Percentiles rank a stretch among this genome's conserved stretches.
phyloP scores from a whole-genome alignment of 1,140 invertebrate genomes.

The Trinorchestia longiramus region DNA sequence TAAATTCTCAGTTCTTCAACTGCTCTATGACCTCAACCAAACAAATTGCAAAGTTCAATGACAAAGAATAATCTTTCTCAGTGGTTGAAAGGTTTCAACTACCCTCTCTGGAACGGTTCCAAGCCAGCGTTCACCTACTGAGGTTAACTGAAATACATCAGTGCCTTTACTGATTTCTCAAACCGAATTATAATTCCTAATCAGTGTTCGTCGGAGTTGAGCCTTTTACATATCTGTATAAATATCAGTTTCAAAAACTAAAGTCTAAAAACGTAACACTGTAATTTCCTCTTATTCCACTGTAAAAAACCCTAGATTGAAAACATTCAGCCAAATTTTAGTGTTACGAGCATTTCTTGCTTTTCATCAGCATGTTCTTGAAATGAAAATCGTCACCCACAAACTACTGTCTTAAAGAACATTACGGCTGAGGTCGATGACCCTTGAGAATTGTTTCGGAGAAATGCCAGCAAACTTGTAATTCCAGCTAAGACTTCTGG shows the following conservation, averaged over 20 bases:
- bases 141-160: too few species aligned
- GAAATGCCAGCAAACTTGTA: background rate
- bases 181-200: too few species aligned
- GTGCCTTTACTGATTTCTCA: too few species aligned
- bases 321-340: background rate
- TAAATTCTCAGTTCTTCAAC: too few species aligned
- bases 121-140: too few species aligned
- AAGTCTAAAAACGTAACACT: background rate
- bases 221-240: background rate
- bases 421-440: background rate
- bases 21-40: too few species aligned
- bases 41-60: too few species aligned
- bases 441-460: background rate
- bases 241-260: background rate
- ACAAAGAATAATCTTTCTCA: too few species aligned
- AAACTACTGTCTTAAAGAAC: background rate
- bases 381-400: background rate
- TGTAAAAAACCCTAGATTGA: background rate
- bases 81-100: too few species aligned
- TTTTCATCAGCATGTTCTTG: background rate
- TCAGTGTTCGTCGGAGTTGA: too few species aligned
- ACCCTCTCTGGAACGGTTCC: too few species aligned
- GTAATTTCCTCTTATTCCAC: background rate
- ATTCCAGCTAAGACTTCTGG: background rate
- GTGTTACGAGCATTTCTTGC: background rate